A percentile compares a stretch with the other conserved stretches of the same genome.
These are phyloP conservation scores for Passer montanus DNA, from an alignment of 2,113 vertebrate species.

Conservation along the genomic window DNA sequence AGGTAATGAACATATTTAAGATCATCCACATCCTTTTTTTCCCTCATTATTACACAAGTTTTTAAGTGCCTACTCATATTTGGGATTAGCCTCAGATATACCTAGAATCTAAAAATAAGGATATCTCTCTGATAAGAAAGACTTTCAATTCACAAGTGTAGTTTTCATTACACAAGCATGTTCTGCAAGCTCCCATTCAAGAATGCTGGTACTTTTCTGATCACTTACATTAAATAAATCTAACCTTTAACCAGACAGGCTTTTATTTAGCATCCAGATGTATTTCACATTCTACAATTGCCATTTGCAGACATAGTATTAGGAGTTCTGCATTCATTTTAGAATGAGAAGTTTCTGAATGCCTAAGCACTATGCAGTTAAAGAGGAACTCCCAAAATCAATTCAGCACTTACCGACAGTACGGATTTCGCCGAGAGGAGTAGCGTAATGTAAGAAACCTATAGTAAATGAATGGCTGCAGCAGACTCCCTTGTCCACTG, in stretches of 20 bases:
- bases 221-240: background rate
- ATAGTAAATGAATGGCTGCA: conserved; percentile 98
- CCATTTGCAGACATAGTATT: background rate
- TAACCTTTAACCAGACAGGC: background rate
- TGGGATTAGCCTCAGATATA: background rate
- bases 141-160: background rate
- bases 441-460: conserved; percentile 96
- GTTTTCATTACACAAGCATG: background rate
- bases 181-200: background rate
- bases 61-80: background rate
- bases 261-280: background rate
- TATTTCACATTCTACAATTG: background rate
- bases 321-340: background rate
- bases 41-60: background rate
- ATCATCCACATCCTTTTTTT: background rate
- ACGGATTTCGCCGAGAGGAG: conserved; percentile 94
- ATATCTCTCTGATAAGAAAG: background rate
- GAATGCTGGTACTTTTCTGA: background rate
- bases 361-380: background rate
- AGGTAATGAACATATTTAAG: background rate
- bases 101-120: background rate
- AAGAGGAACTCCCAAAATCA: background rate
- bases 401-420: conserved; percentile 86
- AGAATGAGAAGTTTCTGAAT: background rate
- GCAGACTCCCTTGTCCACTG: conserved; percentile 95